phyloP scores from a whole-genome alignment of 1,140 invertebrate genomes.

The Drosophila nigromelanica region DNA sequence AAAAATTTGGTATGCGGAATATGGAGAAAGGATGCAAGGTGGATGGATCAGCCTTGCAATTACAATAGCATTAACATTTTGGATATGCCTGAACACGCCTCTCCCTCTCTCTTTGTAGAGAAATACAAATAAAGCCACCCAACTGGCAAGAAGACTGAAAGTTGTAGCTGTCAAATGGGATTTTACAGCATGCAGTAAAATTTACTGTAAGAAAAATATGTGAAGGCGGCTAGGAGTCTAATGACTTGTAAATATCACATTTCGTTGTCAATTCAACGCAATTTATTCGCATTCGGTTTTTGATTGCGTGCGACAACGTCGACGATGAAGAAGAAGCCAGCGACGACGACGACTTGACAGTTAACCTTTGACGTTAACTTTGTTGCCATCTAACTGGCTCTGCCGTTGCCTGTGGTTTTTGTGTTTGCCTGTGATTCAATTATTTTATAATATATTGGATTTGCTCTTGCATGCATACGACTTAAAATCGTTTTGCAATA shows the following conservation, averaged over 20 bases:
- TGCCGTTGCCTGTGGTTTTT: slow-evolving; percentile 51
- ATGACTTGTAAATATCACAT: slow-evolving; percentile 38
- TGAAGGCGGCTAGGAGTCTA: neutral
- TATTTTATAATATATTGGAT: slow-evolving; percentile 75
- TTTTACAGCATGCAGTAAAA: slow-evolving; percentile 57
- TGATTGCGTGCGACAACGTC: slow-evolving; percentile 11
- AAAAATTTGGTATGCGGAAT: too few species aligned
- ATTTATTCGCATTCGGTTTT: slow-evolving; percentile 53
- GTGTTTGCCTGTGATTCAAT: slow-evolving; percentile 61
- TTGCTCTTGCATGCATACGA: slow-evolving; percentile 43
- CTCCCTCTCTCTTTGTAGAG: too few species aligned
- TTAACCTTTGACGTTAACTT: slow-evolving; percentile 62
- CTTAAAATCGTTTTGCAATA: slow-evolving; percentile 39
- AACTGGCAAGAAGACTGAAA: slow-evolving; percentile 26
- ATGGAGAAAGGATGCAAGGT: too few species aligned
- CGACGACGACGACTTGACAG: slow-evolving; percentile 58
- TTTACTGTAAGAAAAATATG: slow-evolving; percentile 5
- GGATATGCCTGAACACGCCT: neutral
- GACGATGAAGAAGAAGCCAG: slow-evolving; percentile 1
- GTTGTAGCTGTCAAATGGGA: slow-evolving; percentile 63
- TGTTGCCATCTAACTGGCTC: slow-evolving; percentile 5
- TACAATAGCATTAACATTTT: slow-evolving; percentile 13
- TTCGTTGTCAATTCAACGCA: slow-evolving; percentile 65
- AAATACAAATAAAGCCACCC: neutral
- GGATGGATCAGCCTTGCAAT: slow-evolving; percentile 1